These are phyloP conservation scores for Vulpes vulpes DNA, from an alignment of 2,113 vertebrate genomes.

Conservation along the genomic window DNA sequence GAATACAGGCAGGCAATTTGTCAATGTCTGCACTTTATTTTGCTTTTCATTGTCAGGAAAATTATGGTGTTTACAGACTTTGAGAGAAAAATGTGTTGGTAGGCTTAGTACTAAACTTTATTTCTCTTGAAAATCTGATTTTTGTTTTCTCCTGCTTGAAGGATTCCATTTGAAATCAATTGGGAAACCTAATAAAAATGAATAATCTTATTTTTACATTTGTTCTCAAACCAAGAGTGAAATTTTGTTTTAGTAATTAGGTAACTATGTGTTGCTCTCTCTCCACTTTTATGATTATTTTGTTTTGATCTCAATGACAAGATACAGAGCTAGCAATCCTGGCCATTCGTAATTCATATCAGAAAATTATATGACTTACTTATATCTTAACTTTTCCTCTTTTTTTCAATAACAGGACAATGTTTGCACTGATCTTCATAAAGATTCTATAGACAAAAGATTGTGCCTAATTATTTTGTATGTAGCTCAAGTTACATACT, in stretches of 20 bases:
- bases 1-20: background rate
- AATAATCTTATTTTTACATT: slow-evolving; percentile 30
- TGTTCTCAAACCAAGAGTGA: slow-evolving; percentile 38
- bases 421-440: background rate
- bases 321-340: background rate
- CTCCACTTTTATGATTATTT: slow-evolving; percentile 42
- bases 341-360: background rate
- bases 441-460: slow-evolving; percentile 17
- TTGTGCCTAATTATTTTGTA: slow-evolving; percentile 27
- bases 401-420: slow-evolving; percentile 22
- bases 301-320: slow-evolving; percentile 56
- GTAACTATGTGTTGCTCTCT: background rate
- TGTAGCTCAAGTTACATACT: background rate
- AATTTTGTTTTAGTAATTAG: slow-evolving; percentile 50
- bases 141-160: slow-evolving; percentile 53
- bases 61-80: slow-evolving; percentile 6
- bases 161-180: slow-evolving; percentile 28
- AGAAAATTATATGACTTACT: slow-evolving; percentile 50
- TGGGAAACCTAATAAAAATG: slow-evolving; percentile 53
- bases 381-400: slow-evolving; percentile 30
- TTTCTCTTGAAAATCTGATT: slow-evolving; percentile 62
- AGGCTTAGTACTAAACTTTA: slow-evolving; percentile 12
- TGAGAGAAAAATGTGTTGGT: background rate
- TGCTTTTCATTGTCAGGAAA: slow-evolving; percentile 50
- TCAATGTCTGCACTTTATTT: slow-evolving; percentile 52